phyloP scores from a whole-genome alignment of 1,140 invertebrate genomes.

The Drosophila asahinai region DNA sequence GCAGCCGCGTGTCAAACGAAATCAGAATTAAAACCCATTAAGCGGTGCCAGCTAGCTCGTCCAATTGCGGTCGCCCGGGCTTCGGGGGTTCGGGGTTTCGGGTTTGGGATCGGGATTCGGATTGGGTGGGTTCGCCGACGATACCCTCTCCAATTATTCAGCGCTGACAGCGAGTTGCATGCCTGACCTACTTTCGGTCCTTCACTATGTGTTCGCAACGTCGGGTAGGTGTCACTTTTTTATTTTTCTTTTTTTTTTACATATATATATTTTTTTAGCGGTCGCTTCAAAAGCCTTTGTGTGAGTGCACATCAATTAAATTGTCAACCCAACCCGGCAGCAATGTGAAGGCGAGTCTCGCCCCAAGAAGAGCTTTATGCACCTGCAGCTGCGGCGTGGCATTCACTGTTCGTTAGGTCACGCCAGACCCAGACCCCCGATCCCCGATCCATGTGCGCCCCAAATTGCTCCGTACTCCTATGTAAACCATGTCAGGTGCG shows the following conservation, averaged over 20 bases:
- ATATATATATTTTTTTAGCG: constrained; percentile 58
- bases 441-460: constrained; percentile 25
- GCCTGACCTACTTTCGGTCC: constrained; percentile 72
- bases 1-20: constrained; percentile 76
- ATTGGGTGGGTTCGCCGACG: neutral
- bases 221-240: constrained; percentile 71
- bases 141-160: constrained; percentile 69
- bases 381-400: constrained; percentile 43
- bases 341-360: constrained; percentile 14
- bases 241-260: constrained; percentile 23
- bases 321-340: constrained; percentile 72
- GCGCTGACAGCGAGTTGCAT: constrained; percentile 77
- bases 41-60: constrained; percentile 46
- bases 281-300: constrained; percentile 77
- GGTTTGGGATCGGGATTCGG: neutral
- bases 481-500: constrained; percentile 54
- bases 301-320: constrained; percentile 80
- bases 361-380: constrained; percentile 47
- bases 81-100: constrained; percentile 12
- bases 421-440: neutral
- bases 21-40: constrained; percentile 75
- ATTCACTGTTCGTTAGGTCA: constrained; percentile 51
- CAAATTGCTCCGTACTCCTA: constrained; percentile 46
- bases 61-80: constrained; percentile 18
- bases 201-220: constrained; percentile 36